Evolutionary conservation across 2,113 vertebrate genomes (phyloP), one percentile per base, ranked within the genome.

Genomic region (Tiliqua scincoides): DNA sequence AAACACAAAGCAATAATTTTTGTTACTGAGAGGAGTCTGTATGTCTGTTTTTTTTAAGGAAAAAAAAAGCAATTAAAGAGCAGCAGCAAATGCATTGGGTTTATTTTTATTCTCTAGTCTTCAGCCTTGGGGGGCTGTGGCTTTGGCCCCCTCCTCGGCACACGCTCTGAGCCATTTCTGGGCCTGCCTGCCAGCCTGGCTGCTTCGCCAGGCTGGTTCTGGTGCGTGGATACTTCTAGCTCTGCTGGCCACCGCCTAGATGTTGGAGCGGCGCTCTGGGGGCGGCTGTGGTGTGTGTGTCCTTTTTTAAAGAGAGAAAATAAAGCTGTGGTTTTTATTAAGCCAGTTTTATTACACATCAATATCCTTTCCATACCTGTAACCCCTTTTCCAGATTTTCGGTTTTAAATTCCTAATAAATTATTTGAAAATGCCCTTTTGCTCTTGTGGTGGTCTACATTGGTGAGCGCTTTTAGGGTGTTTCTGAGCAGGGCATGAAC

Each of bases 391-490:
- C 95, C 98, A 98, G 95, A 96, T 96, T 98, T 80, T 98, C 96
- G 95, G 97, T 98, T 98, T 97, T 97, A 98, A 98, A 97, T 98
- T 98, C 97, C 97, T 98, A 99, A 99, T 99, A 98, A 99, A 98
- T 99, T 99, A 99, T 99, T 99, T 98, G 97, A 98, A 99, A 98
- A 98, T 93, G 97, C 96, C 94, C 85, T 67, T 85, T 57, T 40
- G 87, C 72, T 89, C 68, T 93, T 59, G 3, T 88, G 79, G 57
- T 93, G 79, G 37, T 90, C 7, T 30, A 84, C 57, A 75, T 63
- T 27, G 30, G 43, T 11, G 62, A 0, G 0, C 79, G 18, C 3
- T 67, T 88, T 85, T 73, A n/a, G 3, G 0, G 0, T 17, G 80
- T 59, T 20, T 59, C 10, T 21, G 2, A 10, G 32, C 21, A 14